Conservation (phyloP, 1,140 invertebrate genomes). For the Tribolium madens region DNA sequence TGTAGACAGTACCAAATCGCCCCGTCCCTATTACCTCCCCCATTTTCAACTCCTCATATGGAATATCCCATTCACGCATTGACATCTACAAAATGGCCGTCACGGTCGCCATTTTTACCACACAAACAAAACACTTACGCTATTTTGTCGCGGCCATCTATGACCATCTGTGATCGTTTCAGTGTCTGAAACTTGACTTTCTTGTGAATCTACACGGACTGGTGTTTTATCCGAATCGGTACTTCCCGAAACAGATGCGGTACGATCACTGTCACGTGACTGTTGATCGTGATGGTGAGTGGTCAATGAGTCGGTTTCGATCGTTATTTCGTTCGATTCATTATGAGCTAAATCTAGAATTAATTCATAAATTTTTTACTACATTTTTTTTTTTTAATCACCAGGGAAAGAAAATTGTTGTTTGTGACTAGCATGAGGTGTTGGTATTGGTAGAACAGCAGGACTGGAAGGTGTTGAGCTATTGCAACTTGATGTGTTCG, state of each 20-base stretch:
- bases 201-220: slow-evolving; percentile 87
- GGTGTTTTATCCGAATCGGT: slow-evolving; percentile 88
- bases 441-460: slow-evolving; percentile 77
- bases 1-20: slow-evolving; percentile 93
- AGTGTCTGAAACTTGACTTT: slow-evolving; percentile 82
- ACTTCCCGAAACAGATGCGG: slow-evolving; percentile 82
- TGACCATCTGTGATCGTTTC: slow-evolving; percentile 63
- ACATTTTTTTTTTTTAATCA: slow-evolving; percentile 58
- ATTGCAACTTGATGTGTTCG: slow-evolving; percentile 95
- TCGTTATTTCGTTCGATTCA: slow-evolving; percentile 67
- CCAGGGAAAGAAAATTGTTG: slow-evolving; percentile 90
- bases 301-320: slow-evolving; percentile 70
- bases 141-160: slow-evolving; percentile 84
- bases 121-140: slow-evolving; percentile 71
- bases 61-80: slow-evolving; percentile 98
- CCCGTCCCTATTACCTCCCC: slow-evolving; percentile 91
- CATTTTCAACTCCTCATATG: slow-evolving; percentile 91
- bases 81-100: slow-evolving; percentile 76
- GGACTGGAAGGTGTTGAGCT: slow-evolving; percentile 96
- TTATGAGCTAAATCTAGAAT: not conserved
- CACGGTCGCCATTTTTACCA: not conserved
- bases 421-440: slow-evolving; percentile 66
- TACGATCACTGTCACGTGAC: slow-evolving; percentile 88
- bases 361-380: not conserved
- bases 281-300: slow-evolving; percentile 69